Conservation (phyloP, 1,140 invertebrate genomes). For the Mercenaria mercenaria region DNA sequence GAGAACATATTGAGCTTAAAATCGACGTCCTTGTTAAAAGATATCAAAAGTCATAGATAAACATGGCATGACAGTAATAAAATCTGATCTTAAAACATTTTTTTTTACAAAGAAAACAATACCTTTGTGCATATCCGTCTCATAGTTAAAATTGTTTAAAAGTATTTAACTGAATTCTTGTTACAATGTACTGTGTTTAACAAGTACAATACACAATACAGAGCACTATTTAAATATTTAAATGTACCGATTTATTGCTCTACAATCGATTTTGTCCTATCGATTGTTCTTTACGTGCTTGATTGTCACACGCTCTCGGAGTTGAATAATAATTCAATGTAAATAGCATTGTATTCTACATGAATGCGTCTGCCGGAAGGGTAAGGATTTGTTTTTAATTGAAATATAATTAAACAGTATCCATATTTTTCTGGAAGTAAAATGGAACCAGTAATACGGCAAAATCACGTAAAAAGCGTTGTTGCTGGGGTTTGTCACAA, state of each 20-base stretch:
- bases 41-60: no score
- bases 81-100: no score
- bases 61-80: no score
- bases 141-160: neutral
- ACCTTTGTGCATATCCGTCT: neutral
- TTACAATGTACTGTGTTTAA: neutral
- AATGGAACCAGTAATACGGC: no score
- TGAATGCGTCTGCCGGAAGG: no score
- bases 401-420: no score
- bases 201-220: neutral
- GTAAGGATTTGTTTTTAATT: no score
- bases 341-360: neutral
- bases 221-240: neutral
- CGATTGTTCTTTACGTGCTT: conserved; percentile 4
- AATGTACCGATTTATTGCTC: conserved; percentile 1
- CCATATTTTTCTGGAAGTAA: no score
- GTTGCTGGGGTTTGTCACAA: no score
- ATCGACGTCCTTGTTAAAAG: no score
- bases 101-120: neutral
- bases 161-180: neutral
- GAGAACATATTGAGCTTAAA: no score
- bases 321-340: neutral
- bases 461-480: no score
- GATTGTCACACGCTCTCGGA: neutral
- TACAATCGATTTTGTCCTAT: neutral